Conservation (phyloP, 1,140 invertebrate species). For the Drosophila pallidifrons region DNA sequence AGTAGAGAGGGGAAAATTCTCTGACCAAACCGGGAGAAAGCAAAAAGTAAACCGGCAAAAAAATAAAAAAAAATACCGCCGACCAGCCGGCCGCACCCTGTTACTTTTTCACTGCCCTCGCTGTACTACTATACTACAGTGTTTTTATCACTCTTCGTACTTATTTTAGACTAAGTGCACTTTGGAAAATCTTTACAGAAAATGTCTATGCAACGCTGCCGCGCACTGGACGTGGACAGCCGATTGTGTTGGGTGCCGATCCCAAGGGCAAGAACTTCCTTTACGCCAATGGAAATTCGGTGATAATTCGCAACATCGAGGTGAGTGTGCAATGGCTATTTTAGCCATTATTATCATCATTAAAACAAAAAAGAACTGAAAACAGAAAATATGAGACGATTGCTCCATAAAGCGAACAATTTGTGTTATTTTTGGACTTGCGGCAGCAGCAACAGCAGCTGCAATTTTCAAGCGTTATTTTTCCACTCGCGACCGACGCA, state of each 20-base stretch:
- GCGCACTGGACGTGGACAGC: constrained; percentile 95
- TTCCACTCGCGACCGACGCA: constrained; percentile 39
- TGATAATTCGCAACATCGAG: constrained; percentile 98
- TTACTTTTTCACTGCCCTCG: constrained; percentile 22
- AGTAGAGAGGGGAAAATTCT: background rate
- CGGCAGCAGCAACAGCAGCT: constrained; percentile 53
- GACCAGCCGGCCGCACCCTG: constrained; percentile 61
- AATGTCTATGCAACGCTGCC: constrained; percentile 97
- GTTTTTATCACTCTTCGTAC: background rate
- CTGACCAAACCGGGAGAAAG: constrained; percentile 24
- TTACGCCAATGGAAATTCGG: constrained; percentile 98
- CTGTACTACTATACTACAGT: background rate
- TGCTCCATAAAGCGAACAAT: constrained; percentile 61
- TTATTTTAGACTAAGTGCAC: constrained; percentile 3
- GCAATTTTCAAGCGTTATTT: constrained; percentile 72
- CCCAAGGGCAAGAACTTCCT: constrained; percentile 99
- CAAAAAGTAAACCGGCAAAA: constrained; percentile 32
- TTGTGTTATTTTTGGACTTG: constrained; percentile 75
- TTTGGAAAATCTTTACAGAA: constrained; percentile 87
- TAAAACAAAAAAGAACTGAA: background rate
- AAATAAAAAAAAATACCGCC: constrained; percentile 20
- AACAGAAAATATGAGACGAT: constrained; percentile 39
- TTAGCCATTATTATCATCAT: no score
- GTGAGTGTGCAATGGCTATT: constrained; percentile 86
- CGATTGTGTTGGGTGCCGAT: constrained; percentile 96